These are phyloP conservation scores for Verasper variegatus DNA, from an alignment of 2,113 vertebrate genomes.

Conservation along the genomic window DNA sequence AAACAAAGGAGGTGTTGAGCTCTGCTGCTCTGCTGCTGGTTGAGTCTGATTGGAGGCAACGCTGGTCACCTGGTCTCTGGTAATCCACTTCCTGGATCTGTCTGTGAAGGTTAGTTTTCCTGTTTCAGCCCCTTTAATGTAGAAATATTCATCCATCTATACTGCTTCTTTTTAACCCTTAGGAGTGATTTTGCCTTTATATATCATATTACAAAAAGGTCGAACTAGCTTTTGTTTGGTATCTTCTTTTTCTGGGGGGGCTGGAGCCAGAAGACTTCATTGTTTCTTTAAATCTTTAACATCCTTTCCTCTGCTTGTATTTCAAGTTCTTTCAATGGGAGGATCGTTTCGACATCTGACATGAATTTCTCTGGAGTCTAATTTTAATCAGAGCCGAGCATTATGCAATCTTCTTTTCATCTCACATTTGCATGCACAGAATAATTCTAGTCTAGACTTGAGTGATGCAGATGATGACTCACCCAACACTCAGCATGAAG, in stretches of 20 bases:
- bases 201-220: too few relatives aligned
- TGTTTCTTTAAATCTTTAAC: neutral
- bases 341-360: too few relatives aligned
- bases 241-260: too few relatives aligned
- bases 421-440: too few relatives aligned
- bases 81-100: slow-evolving; percentile 16
- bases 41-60: slow-evolving; percentile 66
- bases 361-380: too few relatives aligned
- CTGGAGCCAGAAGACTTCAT: neutral
- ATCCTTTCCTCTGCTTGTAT: neutral
- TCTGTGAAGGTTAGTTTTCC: neutral
- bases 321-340: too few relatives aligned
- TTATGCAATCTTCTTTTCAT: neutral
- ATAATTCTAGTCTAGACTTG: neutral
- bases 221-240: too few relatives aligned
- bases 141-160: neutral
- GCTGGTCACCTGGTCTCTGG: slow-evolving; percentile 59
- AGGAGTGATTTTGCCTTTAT: too few relatives aligned
- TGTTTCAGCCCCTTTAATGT: neutral
- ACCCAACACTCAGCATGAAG: neutral
- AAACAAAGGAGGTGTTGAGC: slow-evolving; percentile 1
- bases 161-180: too few relatives aligned
- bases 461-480: neutral
- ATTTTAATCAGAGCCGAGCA: neutral
- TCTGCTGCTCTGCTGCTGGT: slow-evolving; percentile 19